Base-by-base conservation (phyloP, 2,888 invertebrate species). In the Mimas tiliae region DNA sequence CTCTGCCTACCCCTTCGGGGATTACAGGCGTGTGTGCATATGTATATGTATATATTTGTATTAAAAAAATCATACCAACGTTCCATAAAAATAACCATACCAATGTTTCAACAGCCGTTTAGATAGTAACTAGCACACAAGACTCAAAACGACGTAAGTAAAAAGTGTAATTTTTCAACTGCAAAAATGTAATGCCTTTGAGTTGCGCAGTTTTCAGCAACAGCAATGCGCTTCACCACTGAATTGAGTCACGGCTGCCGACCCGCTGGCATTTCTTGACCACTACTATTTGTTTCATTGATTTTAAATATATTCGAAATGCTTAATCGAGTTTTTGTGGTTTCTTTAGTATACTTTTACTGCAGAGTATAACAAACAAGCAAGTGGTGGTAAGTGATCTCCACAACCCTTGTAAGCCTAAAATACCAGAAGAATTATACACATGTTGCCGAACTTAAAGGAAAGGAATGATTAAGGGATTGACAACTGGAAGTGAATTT, bases 121-220 rank as follows among this genome's bases (percentile, higher is more conserved):
- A 58, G 42, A 19, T 42, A 19, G 42, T 58, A 42, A 58, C 42
- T 58, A 12, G 19, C 42, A 34, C 53, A 53, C 34, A 42, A 38
- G 42, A 11, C 16, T 52, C 50, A 69, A 67, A 69, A 64, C 55
- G 71, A 65, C 67, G 68, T 71, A 69, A 73, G 73, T 74, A 77
- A 75, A n/a, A 77, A 78, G 74, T 73, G 70, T 72, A 76, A 80
- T 73, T 77, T 79, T 76, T 71, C 70, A 67, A 72, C 74, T 75
- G 77, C 78, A 78, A 80, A 58, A 81, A 78, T 81, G 77, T 76
- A 83, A 83, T 76, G 69, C 80, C 77, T 81, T 79, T 78, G 79
- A 79, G 76, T 72, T 73, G 71, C 73, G 63, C 69, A 72, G 70
- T 76, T 80, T 76, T 72, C 75, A 68, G 70, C 70, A 73, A 72